Base-by-base conservation (phyloP, 2,888 invertebrate species). In the Oxytorus armatus region DNA sequence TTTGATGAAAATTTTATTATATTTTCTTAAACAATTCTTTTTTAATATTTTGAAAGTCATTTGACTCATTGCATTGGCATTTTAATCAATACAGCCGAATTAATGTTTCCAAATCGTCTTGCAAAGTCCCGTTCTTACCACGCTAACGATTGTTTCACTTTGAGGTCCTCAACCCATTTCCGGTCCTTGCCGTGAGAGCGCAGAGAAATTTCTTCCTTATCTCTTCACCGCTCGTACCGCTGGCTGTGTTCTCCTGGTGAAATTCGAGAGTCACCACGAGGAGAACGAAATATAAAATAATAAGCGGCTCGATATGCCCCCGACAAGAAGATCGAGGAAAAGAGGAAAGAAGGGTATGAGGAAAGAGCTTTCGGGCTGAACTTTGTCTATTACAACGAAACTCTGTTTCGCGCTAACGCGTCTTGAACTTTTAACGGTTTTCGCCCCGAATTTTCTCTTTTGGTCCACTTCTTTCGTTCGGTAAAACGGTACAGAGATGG, bases 321-420 rank as follows among this genome's bases (percentile, higher is more conserved):
- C 69, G 78, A 73, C 42, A 72, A 75, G 25, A 39, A 25, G 77
- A 76, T 74, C 53, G 51, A 55, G 47, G 39, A 63, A 44, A 61
- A 59, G 49, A 29, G 16, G 44, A 82, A 21, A 16, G 10, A 21
- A 25, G 23, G 57, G 39, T 49, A 39, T 11, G 42, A 44, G 53
- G 49, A 59, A 72, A 49, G 65, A 36, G 53, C 66, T 69, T 72
- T 70, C 25, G 33, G 76, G 74, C 84, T n/a, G n/a, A 89, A 91
- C 90, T 91, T 91, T 88, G 86, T 88, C 91, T 90, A 91, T 91
- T 91, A 91, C 87, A 85, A 81, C 87, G 87, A 87, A 90, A 89
- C 89, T n/a, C n/a, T 86, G 89, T 90, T 89, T 87, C 86, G 84
- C 83, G 86, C 88, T 89, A 90, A 90, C 89, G 90, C 86, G 88